Base-by-base conservation (phyloP, 2,797 vertebrate species). In the Liparis tanakae region DNA sequence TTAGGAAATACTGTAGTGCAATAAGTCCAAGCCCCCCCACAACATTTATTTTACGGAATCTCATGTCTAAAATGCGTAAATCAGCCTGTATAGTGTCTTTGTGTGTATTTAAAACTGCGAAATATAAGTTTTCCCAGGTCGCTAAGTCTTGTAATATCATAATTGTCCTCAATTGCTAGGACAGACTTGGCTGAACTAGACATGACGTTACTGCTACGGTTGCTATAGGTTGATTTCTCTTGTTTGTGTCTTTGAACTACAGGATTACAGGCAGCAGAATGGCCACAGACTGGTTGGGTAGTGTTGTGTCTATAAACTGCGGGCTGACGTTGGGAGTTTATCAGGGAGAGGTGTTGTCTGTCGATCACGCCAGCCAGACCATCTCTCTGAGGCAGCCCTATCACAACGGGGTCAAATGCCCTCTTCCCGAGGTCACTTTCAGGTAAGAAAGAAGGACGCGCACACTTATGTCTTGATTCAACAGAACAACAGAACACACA, bases 361-460 rank as follows among this genome's bases (percentile, higher is more conserved):
- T 99, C 76, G 96, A 98, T 58, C 96, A 96, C 63, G 72, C 92
- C 88, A 96, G 96, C 90, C 97, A 98, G 92, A 98, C 97, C 75
- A 97, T 98, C 79, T 97, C 97, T 46, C 94, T 98, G 39, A 96
- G 89, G 0, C 94, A 96, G 60, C 96, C 97, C 13, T 98, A 96
- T 87, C 96, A 97, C 87, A 98, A 97, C 80, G 97, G 97, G 15
- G 88, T 97, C 74, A 96, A 95, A 78, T 97, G 97, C 89, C 93
- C 97, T 6, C 96, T 98, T 80, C 96, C 96, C 15, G 97, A 98
- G 84, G 96, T 98, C 90, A 97, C 96, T 12, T 97, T 98, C 93
- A 96, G 96, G 97, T 98, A 79, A 90, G 90, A 85, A 36, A 37
- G 15, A 17, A 15, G 5, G 33, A 36, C 8, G 22, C 2, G 12